Conservation (phyloP, 1,140 invertebrate species). For the Chelonus insularis region DNA sequence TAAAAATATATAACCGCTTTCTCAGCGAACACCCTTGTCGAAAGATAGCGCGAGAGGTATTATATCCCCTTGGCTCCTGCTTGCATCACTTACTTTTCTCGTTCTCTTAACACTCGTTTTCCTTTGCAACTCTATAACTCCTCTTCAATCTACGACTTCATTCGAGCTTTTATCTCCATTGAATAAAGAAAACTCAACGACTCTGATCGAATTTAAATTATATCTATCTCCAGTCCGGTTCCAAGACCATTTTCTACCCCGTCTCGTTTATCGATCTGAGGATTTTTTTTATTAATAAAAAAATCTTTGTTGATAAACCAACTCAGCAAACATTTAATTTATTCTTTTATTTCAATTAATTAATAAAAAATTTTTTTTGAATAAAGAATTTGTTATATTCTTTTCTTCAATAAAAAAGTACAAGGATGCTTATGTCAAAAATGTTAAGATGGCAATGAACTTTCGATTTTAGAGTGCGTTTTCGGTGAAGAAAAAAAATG, state of each 20-base stretch:
- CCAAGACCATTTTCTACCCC: neutral
- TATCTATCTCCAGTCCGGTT: conserved; percentile 19
- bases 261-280: neutral
- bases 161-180: conserved; percentile 24
- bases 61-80: conserved; percentile 32
- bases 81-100: neutral
- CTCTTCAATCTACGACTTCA: conserved; percentile 5
- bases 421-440: no score
- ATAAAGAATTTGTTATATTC: no score
- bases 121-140: neutral
- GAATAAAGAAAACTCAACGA: conserved; percentile 17
- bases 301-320: no score
- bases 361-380: no score
- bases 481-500: no score
- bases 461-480: no score
- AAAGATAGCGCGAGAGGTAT: conserved; percentile 34
- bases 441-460: no score
- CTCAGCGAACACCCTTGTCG: conserved; percentile 15
- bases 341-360: no score
- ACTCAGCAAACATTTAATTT: no score
- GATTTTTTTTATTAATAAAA: no score
- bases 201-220: conserved; percentile 54
- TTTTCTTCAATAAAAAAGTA: no score
- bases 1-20: conserved; percentile 45
- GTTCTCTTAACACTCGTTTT: conserved; percentile 12